Base-by-base conservation (phyloP, 2,113 vertebrate species). In the Dipodomys merriami region DNA sequence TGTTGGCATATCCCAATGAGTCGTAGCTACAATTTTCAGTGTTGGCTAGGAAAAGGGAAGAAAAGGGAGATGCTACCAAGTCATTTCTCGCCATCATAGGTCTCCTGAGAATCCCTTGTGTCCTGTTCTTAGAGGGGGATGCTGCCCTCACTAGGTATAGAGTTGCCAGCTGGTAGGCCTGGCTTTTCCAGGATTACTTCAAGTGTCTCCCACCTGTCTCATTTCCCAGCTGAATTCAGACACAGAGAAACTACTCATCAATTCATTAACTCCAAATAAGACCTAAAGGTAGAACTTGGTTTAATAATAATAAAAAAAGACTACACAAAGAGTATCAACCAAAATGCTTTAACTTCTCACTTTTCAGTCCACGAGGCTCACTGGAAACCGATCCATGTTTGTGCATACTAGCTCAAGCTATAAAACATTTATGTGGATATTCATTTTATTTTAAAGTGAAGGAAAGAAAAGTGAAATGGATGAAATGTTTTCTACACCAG, bases 1-100 rank as follows among this genome's bases (percentile, higher is more conserved):
- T 98, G 94, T 96, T 97, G 67, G 97, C 96, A 89, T 98, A 98
- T 72, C 97, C 98, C 64, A 91, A 95, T 60, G 98, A 97, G 33
- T 98, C 98, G 23, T 98, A 98, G 96, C 95, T 98, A 94, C 97
- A 97, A 19, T 96, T 98, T 90, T 99, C 98, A 57, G 98, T 97
- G 25, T 97, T 98, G 95, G 98, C 98, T 98, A 96, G 87, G 39
- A 79, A 53, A 83, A 49, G 49, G 57, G 6, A 81, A 15, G 5
- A 93, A 96, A 77, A 69, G 0, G 95, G 82, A 97, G 93, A 95
- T 0, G 67, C 77, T 39, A 2, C n/a, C 27, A 92, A 73, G 12
- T 64, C 23, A 35, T 25, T 83, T 78, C 81, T 46, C 71, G 44
- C 6, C 30, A 16, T 44, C 72, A 49, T 13, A 67, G 4, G 83